Evolutionary conservation across 1,140 invertebrate species (phyloP).

Genomic region (Drosophila watanabei): DNA sequence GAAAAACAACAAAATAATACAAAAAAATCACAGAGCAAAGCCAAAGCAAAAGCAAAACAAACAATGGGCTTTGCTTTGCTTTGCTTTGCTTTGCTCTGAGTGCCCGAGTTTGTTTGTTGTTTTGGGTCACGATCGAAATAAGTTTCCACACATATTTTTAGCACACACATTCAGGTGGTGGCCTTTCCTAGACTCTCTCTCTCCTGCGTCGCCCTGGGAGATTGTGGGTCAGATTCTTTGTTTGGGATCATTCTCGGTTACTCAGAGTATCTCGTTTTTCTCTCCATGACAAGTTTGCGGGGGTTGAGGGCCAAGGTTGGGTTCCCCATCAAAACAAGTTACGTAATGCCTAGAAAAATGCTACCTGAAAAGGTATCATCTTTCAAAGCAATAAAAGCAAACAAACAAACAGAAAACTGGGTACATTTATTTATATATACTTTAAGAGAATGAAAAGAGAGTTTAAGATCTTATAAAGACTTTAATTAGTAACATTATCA

Average conservation of each 20-base stretch:
- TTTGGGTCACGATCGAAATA: slow-evolving; percentile 49
- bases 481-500: too few species aligned
- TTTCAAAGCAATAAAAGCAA: neutral
- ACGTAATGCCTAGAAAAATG: slow-evolving; percentile 49
- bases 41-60: slow-evolving; percentile 21
- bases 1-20: slow-evolving; percentile 53
- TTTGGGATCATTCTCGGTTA: neutral
- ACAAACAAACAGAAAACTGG: neutral
- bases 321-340: slow-evolving; percentile 37
- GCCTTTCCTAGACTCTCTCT: slow-evolving; percentile 36
- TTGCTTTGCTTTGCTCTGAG: slow-evolving; percentile 38
- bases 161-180: slow-evolving; percentile 60
- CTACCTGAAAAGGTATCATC: slow-evolving; percentile 32
- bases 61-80: slow-evolving; percentile 44
- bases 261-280: neutral
- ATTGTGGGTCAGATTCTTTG: slow-evolving; percentile 36
- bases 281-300: neutral
- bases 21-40: slow-evolving; percentile 9
- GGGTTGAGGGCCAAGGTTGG: slow-evolving; percentile 48
- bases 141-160: slow-evolving; percentile 64
- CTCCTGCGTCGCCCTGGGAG: slow-evolving; percentile 38
- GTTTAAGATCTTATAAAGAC: neutral
- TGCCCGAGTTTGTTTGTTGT: slow-evolving; percentile 51
- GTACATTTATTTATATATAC: too few species aligned
- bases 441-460: neutral